phyloP scores from a whole-genome alignment of 2,113 vertebrate species.

The Megaptera novaeangliae region DNA sequence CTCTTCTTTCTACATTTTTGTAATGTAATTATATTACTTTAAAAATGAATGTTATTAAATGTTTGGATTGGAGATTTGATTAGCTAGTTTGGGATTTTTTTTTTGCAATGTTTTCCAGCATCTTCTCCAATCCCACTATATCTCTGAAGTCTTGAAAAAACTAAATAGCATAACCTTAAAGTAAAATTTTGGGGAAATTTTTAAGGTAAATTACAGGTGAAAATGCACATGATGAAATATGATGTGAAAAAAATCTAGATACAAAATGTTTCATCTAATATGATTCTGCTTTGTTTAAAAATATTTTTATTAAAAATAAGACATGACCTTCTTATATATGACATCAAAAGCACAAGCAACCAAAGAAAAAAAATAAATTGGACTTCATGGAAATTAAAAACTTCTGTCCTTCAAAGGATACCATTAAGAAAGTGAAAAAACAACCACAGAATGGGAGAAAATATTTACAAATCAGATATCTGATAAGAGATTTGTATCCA shows the following conservation, averaged over 20 bases:
- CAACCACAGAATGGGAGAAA: not conserved
- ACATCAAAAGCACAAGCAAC: not conserved
- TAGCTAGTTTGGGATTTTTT: not conserved
- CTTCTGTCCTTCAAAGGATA: not conserved
- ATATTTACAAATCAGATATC: not conserved
- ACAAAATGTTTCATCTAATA: not conserved
- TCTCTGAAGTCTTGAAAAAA: not conserved
- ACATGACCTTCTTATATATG: not conserved
- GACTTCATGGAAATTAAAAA: conserved; percentile 5
- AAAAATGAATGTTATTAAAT: not conserved
- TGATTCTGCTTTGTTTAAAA: not conserved
- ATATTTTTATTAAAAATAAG: conserved; percentile 31
- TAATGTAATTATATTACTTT: conserved; percentile 10
- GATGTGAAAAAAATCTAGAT: not conserved
- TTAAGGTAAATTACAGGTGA: not conserved
- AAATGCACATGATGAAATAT: not conserved
- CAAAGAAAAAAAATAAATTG: not conserved
- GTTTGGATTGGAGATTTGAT: not conserved
- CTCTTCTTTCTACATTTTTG: not conserved
- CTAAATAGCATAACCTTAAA: not conserved
- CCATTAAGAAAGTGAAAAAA: conserved; percentile 12
- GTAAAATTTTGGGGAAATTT: not conserved
- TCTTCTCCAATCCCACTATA: not conserved
- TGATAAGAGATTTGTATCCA: not conserved
- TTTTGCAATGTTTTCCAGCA: not conserved